These are phyloP conservation scores for Zaprionus bogoriensis DNA, from an alignment of 2,888 invertebrate genomes.

Conservation along the genomic window DNA sequence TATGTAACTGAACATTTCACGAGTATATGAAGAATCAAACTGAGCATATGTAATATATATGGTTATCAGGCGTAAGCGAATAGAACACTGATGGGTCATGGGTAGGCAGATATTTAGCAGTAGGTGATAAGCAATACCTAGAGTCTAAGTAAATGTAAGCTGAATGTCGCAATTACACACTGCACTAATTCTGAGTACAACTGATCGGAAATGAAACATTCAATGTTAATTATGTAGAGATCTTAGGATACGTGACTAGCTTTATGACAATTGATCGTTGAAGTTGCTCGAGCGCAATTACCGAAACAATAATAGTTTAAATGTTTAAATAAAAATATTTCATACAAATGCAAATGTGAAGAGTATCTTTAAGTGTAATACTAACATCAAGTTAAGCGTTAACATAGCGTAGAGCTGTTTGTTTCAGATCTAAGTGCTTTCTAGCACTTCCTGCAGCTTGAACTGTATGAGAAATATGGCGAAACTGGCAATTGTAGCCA, in stretches of 20 bases:
- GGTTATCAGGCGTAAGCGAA: slow-evolving; percentile 28
- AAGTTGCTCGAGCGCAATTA: slow-evolving; percentile 49
- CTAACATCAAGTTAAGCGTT: neutral
- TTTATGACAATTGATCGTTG: slow-evolving; percentile 38
- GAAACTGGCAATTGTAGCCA: slow-evolving; percentile 69
- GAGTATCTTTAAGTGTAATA: neutral
- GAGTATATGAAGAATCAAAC: slow-evolving; percentile 35
- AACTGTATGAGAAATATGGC: slow-evolving; percentile 79
- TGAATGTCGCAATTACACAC: slow-evolving; percentile 60
- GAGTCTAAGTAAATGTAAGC: slow-evolving; percentile 50
- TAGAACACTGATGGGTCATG: slow-evolving; percentile 64
- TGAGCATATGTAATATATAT: slow-evolving; percentile 23
- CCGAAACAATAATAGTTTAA: slow-evolving; percentile 66
- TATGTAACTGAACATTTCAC: slow-evolving; percentile 70
- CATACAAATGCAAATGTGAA: neutral
- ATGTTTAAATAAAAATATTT: slow-evolving; percentile 50
- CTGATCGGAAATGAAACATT: slow-evolving; percentile 56
- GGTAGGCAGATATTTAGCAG: slow-evolving; percentile 76
- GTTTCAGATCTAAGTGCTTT: neutral
- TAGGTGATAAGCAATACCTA: slow-evolving; percentile 63
- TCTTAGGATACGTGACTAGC: slow-evolving; percentile 15
- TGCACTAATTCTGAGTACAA: slow-evolving; percentile 65
- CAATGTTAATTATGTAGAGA: slow-evolving; percentile 17
- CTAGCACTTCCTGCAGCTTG: slow-evolving; percentile 69
- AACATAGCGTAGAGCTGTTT: neutral